Conservation (phyloP, 2,113 vertebrate genomes). For the Glaucomys volans region DNA sequence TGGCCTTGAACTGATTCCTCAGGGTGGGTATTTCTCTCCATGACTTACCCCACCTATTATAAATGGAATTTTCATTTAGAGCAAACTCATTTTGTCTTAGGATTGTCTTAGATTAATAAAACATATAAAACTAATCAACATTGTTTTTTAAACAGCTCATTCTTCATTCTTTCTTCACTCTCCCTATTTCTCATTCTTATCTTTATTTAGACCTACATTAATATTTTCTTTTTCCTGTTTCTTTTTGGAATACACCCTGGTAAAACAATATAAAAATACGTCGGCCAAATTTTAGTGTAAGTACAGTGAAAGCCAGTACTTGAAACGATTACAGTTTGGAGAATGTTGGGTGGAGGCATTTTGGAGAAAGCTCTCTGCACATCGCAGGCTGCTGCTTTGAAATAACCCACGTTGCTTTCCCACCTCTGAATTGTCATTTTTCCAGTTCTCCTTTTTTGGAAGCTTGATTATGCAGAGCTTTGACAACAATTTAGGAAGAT, state of each 20-base stretch:
- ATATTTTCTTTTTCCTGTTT: slow-evolving; percentile 26
- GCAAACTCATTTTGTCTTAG: neutral
- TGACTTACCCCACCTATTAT: neutral
- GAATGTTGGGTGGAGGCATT: neutral
- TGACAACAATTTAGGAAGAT: slow-evolving; percentile 64
- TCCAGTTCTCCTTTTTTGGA: slow-evolving; percentile 54
- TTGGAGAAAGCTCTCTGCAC: neutral
- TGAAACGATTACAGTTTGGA: slow-evolving; percentile 38
- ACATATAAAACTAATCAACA: neutral
- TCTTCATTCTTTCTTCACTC: slow-evolving; percentile 32
- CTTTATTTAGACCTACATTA: neutral
- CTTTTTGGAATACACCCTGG: slow-evolving; percentile 51
- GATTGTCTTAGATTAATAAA: slow-evolving; percentile 18
- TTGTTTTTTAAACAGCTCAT: slow-evolving; percentile 47
- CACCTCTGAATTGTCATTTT: slow-evolving; percentile 58
- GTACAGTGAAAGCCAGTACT: slow-evolving; percentile 15
- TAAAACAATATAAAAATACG: slow-evolving; percentile 63
- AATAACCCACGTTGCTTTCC: slow-evolving; percentile 54
- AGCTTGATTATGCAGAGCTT: slow-evolving; percentile 62
- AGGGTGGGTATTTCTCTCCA: neutral
- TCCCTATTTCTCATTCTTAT: slow-evolving; percentile 30
- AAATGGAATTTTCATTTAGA: neutral
- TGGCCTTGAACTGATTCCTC: neutral
- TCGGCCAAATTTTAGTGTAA: slow-evolving; percentile 55
- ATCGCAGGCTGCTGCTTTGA: slow-evolving; percentile 29